Evolutionary conservation across 2,888 invertebrate species (phyloP).

Genomic region (Gari tellinella): DNA sequence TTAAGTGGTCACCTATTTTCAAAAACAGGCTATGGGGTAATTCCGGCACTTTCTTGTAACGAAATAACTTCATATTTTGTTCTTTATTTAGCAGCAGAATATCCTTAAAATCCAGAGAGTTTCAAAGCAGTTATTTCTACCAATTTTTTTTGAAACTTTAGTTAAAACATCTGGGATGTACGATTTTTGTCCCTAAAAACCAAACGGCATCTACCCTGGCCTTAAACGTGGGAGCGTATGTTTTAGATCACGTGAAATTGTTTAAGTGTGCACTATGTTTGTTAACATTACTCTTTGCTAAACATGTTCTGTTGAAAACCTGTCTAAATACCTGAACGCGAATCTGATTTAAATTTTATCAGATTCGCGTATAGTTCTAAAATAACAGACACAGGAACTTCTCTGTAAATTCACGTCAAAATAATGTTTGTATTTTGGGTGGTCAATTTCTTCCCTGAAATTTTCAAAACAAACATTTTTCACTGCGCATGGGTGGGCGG

Average conservation of each 20-base stretch:
- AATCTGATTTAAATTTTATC: slow-evolving; percentile 57
- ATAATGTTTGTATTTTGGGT: slow-evolving; percentile 77
- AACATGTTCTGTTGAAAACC: slow-evolving; percentile 60
- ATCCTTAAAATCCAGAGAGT: no score
- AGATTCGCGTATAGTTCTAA: slow-evolving; percentile 48
- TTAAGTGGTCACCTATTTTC: no score
- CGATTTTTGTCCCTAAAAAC: no score
- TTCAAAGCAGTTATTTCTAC: no score
- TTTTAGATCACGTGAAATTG: slow-evolving; percentile 53
- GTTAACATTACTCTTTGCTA: slow-evolving; percentile 51
- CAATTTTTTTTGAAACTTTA: no score
- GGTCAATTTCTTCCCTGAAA: slow-evolving; percentile 77
- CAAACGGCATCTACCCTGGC: no score
- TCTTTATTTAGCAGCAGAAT: no score
- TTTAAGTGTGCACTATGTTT: slow-evolving; percentile 46
- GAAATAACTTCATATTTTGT: no score
- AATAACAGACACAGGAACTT: slow-evolving; percentile 61
- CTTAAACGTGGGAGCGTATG: slow-evolving; percentile 23
- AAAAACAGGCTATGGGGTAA: no score
- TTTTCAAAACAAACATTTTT: slow-evolving; percentile 76
- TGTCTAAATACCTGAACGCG: slow-evolving; percentile 58
- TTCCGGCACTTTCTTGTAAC: no score
- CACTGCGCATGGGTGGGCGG: slow-evolving; percentile 72
- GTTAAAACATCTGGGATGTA: no score
- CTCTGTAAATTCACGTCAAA: slow-evolving; percentile 60